Base-by-base conservation (phyloP, 2,113 vertebrate genomes). In the Tachysurus fulvidraco region DNA sequence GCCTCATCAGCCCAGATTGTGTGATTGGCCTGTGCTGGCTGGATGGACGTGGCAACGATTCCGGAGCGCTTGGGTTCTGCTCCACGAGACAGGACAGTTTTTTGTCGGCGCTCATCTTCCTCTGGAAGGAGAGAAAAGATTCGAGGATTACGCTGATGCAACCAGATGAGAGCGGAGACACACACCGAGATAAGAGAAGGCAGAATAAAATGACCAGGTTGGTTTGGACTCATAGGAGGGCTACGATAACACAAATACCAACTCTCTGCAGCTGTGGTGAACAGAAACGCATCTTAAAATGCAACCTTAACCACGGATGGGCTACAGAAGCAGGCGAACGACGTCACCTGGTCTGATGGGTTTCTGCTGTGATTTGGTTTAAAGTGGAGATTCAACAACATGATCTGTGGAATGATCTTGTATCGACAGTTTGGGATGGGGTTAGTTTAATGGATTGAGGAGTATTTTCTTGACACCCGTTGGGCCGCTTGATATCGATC, bases 31-130 rank as follows among this genome's bases (percentile, higher is more conserved):
- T 95, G 94, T 84, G 93, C 73, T 46, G 95, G 87, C 81, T 91
- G 91, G 87, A 93, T 88, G 25, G 90, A 54, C 0, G 93, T 92
- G 21, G 91, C 85, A 77, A 91, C 89, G 4, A 94, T 80, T 79
- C 94, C 94, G 30, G 88, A 91, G 57, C 94, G 94, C 89, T 95
- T 94, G 81, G 95, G 94, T 83, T 96, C 94, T 85, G 94, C 95
- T 90, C 97, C 96, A 83, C 93, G 93, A 83, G 94, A 95, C 92
- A 96, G 88, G 82, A 94, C 92, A 86, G 95, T 93, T 90, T 93
- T 94, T 74, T 94, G 93, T 88, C 91, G 90, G 81, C 94, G 94
- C 84, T 96, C 96, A 91, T 97, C 96, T 87, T 98, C 96, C 81
- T 99, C 97, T 99, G 95, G 5, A 93, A 85, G 28, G 41, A 86